A percentile compares a stretch with the other conserved stretches of the same genome.
Evolutionary conservation across 2,888 invertebrate genomes (phyloP).

Genomic region (Xiphydria camelus): DNA sequence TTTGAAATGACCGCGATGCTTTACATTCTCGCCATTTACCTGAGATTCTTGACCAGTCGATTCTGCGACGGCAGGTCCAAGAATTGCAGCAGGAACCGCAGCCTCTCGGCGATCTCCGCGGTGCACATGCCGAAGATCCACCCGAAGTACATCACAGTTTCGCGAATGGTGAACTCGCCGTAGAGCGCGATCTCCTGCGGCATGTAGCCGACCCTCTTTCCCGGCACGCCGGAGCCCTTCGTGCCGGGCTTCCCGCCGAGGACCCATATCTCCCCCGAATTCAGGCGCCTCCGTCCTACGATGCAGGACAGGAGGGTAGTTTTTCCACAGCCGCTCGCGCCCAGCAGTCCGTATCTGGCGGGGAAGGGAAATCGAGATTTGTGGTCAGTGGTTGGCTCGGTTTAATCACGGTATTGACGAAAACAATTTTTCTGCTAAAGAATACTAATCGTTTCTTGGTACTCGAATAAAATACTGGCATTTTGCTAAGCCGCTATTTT

Average conservation of each 20-base stretch:
- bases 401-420: no score
- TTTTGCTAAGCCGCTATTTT: no score
- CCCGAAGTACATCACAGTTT: constrained; percentile 96
- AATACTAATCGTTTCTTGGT: no score
- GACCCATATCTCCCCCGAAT: constrained; percentile 87
- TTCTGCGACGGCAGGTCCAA: constrained; percentile 87
- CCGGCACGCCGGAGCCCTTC: constrained; percentile 88
- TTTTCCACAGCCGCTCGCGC: constrained; percentile 96
- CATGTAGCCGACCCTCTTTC: constrained; percentile 96
- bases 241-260: constrained; percentile 89
- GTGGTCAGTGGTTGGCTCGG: no score
- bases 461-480: no score
- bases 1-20: no score
- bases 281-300: constrained; percentile 82
- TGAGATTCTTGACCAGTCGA: constrained; percentile 77
- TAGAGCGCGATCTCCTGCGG: constrained; percentile 91
- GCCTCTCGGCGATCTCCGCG: constrained; percentile 76
- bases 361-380: no score
- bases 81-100: constrained; percentile 86
- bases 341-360: constrained; percentile 86
- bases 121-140: constrained; percentile 93
- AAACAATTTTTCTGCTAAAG: no score
- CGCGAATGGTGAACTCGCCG: constrained; percentile 90
- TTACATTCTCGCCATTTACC: no score
- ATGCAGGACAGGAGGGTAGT: constrained; percentile 92